Evolutionary conservation across 2,888 invertebrate genomes (phyloP).

Genomic region (Cynaeus angustus): DNA sequence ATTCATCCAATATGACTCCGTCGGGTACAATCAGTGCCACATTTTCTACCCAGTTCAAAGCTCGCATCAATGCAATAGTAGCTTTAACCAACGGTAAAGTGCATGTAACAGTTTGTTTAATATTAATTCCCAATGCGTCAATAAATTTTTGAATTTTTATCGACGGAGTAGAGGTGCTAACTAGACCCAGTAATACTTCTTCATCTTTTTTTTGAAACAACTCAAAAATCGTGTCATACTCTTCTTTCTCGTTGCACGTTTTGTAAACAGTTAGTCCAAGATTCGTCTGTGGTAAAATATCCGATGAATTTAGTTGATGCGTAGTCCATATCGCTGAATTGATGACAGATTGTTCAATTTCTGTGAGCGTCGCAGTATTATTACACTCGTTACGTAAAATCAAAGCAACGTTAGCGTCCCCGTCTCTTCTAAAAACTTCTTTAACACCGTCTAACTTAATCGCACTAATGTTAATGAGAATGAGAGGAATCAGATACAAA

Average conservation of each 20-base stretch:
- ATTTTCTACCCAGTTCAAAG: constrained; percentile 64
- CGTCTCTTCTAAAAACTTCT: constrained; percentile 56
- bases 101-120: constrained; percentile 54
- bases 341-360: constrained; percentile 59
- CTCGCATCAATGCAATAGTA: constrained; percentile 61
- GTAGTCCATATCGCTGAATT: constrained; percentile 66
- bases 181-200: constrained; percentile 60
- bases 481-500: constrained; percentile 14
- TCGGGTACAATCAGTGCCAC: constrained; percentile 65
- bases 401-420: constrained; percentile 64
- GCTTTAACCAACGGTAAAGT: constrained; percentile 60
- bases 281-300: constrained; percentile 57
- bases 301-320: constrained; percentile 64
- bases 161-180: constrained; percentile 47
- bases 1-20: constrained; percentile 62
- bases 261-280: constrained; percentile 62
- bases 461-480: constrained; percentile 21
- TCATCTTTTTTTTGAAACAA: constrained; percentile 58
- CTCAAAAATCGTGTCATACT: constrained; percentile 62
- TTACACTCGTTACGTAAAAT: constrained; percentile 58
- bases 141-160: constrained; percentile 58
- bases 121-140: constrained; percentile 61
- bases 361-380: constrained; percentile 62
- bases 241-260: constrained; percentile 63
- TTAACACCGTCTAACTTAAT: constrained; percentile 28